Conservation (phyloP, 1,140 invertebrate genomes). For the Dufourea novaeangliae region DNA sequence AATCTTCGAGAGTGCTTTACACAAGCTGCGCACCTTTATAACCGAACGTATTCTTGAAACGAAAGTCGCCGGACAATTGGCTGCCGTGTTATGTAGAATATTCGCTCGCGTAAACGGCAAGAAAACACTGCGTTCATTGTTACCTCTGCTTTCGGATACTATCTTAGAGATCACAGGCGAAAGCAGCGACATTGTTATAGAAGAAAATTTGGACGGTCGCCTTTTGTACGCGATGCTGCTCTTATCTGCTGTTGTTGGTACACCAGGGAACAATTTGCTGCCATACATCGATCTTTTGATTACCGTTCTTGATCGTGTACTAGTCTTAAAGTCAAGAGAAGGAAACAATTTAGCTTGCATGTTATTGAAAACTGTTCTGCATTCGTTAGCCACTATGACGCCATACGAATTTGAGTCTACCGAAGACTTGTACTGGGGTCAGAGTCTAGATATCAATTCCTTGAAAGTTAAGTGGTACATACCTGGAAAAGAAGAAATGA, state of each 20-base stretch:
- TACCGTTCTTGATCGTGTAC: constrained; percentile 84
- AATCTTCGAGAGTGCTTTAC: constrained; percentile 86
- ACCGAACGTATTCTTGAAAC: constrained; percentile 89
- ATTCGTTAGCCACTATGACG: constrained; percentile 83
- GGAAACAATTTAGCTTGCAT: constrained; percentile 83
- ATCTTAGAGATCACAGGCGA: constrained; percentile 83
- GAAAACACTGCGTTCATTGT: constrained; percentile 86
- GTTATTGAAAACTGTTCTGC: constrained; percentile 81
- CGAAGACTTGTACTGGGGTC: constrained; percentile 91
- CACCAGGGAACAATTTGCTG: constrained; percentile 84
- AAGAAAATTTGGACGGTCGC: constrained; percentile 90
- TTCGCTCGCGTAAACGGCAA: constrained; percentile 87
- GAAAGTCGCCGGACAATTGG: constrained; percentile 90
- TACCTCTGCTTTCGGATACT: constrained; percentile 87
- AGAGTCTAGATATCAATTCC: constrained; percentile 85
- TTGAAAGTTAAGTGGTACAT: constrained; percentile 90
- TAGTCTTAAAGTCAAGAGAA: constrained; percentile 85
- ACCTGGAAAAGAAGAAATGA: constrained; percentile 87
- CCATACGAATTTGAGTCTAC: constrained; percentile 86
- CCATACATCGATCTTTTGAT: constrained; percentile 84
- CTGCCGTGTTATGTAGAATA: constrained; percentile 84
- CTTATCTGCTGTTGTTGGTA: constrained; percentile 87
- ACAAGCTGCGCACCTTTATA: constrained; percentile 89
- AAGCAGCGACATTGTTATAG: constrained; percentile 82
- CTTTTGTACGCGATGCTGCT: constrained; percentile 90